Evolutionary conservation across 2,888 invertebrate species (phyloP), one percentile per base, ranked within the genome.

Genomic region (Idaea straminata): DNA sequence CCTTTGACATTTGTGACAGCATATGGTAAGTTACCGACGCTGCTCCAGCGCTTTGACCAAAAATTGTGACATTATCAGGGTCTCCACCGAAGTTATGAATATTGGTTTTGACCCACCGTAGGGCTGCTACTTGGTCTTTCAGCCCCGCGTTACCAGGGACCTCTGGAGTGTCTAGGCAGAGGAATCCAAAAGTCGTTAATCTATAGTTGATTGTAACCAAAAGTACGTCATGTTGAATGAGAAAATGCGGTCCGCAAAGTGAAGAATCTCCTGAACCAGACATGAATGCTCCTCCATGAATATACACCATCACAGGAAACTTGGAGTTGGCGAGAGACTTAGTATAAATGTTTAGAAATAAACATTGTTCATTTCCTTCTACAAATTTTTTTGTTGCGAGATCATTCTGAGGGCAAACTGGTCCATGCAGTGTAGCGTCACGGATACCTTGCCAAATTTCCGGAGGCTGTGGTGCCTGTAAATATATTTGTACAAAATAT

Each of bases 121-220:
- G 66, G 3, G 87, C 88, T 15, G 80, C 72, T 0, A 86, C 84
- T 75, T 89, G 88, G 64, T 90, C 90, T 66, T 88, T 90, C 68
- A 90, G 78, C 0, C 88, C 90, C 61, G 87, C 87, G 61, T 89
- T 90, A 0, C 89, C 90, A 0, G 89, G 87, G 0, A 84, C 86
- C 73, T 88, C 88, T 4, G 78, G 70, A 64, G 77, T 71, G 62
- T 84, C 83, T 25, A 87, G 66, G 64, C 80, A 81, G 2, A 87
- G 75, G 64, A 85, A 82, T 0, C 82, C 82, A 16, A 82, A 66
- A 5, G 69, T 72, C 71, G 82, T 88, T 0, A 91, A 77, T 64
- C 91, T 83, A 67, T 89, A 91, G 71, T 91, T 92, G 4, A 91
- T 70, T 0, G 92, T 91, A 0, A 91, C 90, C 59, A 92, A 65